Evolutionary conservation across 2,113 vertebrate genomes (phyloP), one percentile per base, ranked within the genome.

Genomic region (Formicarius rufipectus): DNA sequence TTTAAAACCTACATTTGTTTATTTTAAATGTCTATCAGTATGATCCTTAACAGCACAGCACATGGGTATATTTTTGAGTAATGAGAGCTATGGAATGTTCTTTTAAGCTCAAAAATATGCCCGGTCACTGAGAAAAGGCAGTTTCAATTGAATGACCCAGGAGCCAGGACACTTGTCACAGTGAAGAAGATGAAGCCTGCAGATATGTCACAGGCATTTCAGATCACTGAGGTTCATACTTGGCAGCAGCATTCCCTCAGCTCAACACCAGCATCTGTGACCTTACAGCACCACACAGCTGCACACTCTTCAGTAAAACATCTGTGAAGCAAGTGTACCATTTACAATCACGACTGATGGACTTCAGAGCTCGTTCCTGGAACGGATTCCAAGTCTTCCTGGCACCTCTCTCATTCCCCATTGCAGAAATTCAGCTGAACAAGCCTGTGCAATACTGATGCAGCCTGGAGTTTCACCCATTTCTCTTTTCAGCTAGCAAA

Each of bases 211-310:
- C 55, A 20, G 67, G 59, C 59, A 49, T 33, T 62, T 47, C 60
- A 59, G n/a, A 63, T 40, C 75, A 27, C 59, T 31, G 1, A n/a
- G 60, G 90, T 39, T 80, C 68, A n/a, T 37, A 21, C 52, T 23
- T 75, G 83, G 88, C 94, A 93, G 79, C 67, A 90, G 75, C 67
- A 30, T 3, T 56, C 58, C 71, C 69, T 52, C 81, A 64, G 82
- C 4, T 1, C 71, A 62, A 27, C 92, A 40, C 37, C 92, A 87
- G 18, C 86, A 86, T 63, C 92, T 89, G 86, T 30, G 76, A 81
- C 93, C 91, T 93, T 89, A 93, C 56, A 85, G 73, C 79, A 81
- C 56, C 73, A 14, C 90, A 39, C 94, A 93, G 91, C 93, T 92
- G 94, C 85, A 95, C 21, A 0, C 64, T 90, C 82, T 39, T 56